These are phyloP conservation scores for Molossus alvarezi DNA, from an alignment of 2,797 vertebrate genomes.

Conservation along the genomic window DNA sequence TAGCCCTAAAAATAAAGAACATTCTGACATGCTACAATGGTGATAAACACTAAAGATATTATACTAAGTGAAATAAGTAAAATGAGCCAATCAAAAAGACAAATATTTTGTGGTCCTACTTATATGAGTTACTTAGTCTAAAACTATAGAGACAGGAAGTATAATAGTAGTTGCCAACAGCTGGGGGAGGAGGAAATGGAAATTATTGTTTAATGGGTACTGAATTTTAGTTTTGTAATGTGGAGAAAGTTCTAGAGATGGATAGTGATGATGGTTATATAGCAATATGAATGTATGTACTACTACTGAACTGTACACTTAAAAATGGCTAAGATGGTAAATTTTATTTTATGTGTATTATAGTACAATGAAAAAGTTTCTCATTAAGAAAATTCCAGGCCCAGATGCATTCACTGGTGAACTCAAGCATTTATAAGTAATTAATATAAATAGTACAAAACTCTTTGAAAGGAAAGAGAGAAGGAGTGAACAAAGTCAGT, in stretches of 20 bases:
- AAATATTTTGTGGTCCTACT: not conserved
- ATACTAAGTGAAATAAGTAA: not conserved
- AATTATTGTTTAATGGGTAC: not conserved
- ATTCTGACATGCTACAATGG: not conserved
- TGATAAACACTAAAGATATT: not conserved
- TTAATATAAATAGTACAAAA: not conserved
- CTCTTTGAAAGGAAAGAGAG: not conserved
- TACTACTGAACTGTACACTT: too few relatives aligned
- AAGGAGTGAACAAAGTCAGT: not conserved
- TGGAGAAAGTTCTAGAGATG: not conserved
- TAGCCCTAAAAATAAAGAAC: not conserved
- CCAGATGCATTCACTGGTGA: not conserved
- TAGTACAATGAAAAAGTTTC: not conserved
- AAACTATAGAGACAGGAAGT: too few relatives aligned
- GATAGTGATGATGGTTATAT: not conserved
- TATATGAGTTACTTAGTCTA: not conserved
- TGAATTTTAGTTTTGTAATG: not conserved
- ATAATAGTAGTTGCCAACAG: not conserved
- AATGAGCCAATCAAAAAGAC: not conserved
- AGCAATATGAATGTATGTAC: not conserved
- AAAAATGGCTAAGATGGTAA: too few relatives aligned
- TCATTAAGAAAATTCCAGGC: not conserved
- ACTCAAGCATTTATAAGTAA: not conserved
- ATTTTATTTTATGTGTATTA: not conserved
- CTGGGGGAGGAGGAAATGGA: not conserved